Percentiles rank a stretch among this genome's conserved stretches.
Evolutionary conservation across 1,140 invertebrate genomes (phyloP).

Genomic region (Leptonema lineaticorne): DNA sequence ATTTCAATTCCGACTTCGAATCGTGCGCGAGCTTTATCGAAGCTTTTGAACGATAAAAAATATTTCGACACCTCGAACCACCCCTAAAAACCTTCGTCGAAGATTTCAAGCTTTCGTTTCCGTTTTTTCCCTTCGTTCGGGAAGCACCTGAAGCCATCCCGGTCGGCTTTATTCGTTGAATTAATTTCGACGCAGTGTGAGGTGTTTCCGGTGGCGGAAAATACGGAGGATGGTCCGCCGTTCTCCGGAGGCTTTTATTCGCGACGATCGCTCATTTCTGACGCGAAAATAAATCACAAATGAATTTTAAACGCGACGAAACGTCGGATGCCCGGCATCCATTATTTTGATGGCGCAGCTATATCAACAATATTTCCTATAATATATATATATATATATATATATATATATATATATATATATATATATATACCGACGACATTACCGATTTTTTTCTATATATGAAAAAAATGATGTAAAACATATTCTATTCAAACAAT

Average conservation of each 20-base stretch:
- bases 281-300: constrained; percentile 25
- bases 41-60: constrained; percentile 9
- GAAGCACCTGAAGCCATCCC: background rate
- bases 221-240: too few relatives aligned
- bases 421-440: too few relatives aligned
- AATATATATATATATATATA: too few relatives aligned
- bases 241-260: constrained; percentile 21
- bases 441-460: too few relatives aligned
- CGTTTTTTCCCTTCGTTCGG: background rate
- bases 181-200: too few relatives aligned
- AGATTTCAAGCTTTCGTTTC: background rate
- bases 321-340: background rate
- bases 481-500: too few relatives aligned
- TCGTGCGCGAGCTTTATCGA: background rate
- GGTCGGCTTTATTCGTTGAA: constrained; percentile 21
- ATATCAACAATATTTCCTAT: too few relatives aligned
- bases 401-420: too few relatives aligned
- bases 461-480: too few relatives aligned
- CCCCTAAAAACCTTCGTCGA: too few relatives aligned
- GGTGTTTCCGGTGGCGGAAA: too few relatives aligned
- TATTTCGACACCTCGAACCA: constrained; percentile 13
- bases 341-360: constrained; percentile 29
- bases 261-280: constrained; percentile 26
- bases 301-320: constrained; percentile 17
- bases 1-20: constrained; percentile 8